A percentile compares a stretch with the other conserved stretches of the same genome.
phyloP scores from a whole-genome alignment of 2,888 invertebrate species.

The Erynnis tages region DNA sequence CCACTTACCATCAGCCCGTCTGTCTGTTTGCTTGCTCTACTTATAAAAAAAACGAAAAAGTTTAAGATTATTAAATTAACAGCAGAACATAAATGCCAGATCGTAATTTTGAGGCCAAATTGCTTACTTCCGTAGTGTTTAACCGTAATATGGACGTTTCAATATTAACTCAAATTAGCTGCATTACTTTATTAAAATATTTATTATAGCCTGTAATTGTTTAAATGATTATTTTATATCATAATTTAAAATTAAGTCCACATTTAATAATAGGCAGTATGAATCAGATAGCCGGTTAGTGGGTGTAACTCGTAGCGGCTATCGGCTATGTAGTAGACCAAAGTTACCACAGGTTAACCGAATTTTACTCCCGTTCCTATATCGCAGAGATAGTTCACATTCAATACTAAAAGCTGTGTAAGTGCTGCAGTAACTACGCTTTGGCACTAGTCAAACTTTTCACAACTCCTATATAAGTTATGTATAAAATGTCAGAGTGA shows the following conservation, averaged over 20 bases:
- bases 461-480: slow-evolving; percentile 6
- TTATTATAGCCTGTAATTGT: no score
- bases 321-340: not conserved
- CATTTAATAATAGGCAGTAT: not conserved
- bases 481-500: not conserved
- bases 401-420: slow-evolving; percentile 27
- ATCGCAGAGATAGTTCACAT: slow-evolving; percentile 23
- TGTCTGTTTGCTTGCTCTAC: no score
- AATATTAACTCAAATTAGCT: no score
- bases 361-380: slow-evolving; percentile 22
- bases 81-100: no score
- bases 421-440: slow-evolving; percentile 25
- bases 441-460: slow-evolving; percentile 23
- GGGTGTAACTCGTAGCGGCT: slow-evolving; percentile 9
- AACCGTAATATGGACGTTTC: no score
- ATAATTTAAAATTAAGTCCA: not conserved
- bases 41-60: no score
- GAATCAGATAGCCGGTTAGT: not conserved
- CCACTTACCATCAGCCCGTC: no score
- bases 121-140: no score
- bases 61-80: no score
- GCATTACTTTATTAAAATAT: no score
- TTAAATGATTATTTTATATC: not conserved
- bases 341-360: slow-evolving; percentile 24
- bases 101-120: no score